These are phyloP conservation scores for Molanna angustata DNA, from an alignment of 2,888 invertebrate species.

Conservation along the genomic window DNA sequence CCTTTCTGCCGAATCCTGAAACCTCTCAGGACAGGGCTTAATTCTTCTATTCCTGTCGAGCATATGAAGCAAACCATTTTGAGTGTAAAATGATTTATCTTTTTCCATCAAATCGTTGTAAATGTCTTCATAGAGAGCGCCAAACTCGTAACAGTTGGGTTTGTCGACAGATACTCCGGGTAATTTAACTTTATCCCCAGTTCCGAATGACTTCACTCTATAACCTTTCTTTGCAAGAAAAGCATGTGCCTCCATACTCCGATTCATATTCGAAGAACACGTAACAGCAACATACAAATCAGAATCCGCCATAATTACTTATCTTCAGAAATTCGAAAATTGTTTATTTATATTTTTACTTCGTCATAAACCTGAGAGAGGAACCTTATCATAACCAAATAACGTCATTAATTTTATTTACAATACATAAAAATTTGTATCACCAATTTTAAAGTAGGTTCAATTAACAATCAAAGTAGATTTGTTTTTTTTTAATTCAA, in stretches of 20 bases:
- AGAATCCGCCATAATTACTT: conserved; percentile 18
- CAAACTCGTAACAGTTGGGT: conserved; percentile 97
- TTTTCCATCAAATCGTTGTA: conserved; percentile 88
- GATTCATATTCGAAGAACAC: conserved; percentile 99
- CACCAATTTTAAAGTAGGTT: too few species aligned
- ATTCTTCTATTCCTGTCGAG: conserved; percentile 95
- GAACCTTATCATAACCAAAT: too few species aligned
- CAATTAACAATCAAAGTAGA: too few species aligned
- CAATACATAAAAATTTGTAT: too few species aligned
- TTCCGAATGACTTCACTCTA: conserved; percentile 90
- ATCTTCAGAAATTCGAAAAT: background rate
- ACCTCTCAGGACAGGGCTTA: conserved; percentile 90
- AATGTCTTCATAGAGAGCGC: conserved; percentile 92
- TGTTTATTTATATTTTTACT: background rate
- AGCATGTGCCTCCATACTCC: conserved; percentile 99
- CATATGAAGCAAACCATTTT: conserved; percentile 98
- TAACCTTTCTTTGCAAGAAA: conserved; percentile 97
- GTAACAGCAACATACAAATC: conserved; percentile 86
- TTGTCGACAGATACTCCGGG: conserved; percentile 92
- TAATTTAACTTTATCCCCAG: conserved; percentile 93
- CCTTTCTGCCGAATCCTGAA: conserved; percentile 83
- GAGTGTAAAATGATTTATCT: conserved; percentile 92
- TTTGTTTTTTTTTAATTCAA: too few species aligned
- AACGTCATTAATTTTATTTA: too few species aligned
- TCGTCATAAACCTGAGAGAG: background rate